These are phyloP conservation scores for Hybognathus amarus DNA, from an alignment of 2,797 vertebrate genomes.

Conservation along the genomic window DNA sequence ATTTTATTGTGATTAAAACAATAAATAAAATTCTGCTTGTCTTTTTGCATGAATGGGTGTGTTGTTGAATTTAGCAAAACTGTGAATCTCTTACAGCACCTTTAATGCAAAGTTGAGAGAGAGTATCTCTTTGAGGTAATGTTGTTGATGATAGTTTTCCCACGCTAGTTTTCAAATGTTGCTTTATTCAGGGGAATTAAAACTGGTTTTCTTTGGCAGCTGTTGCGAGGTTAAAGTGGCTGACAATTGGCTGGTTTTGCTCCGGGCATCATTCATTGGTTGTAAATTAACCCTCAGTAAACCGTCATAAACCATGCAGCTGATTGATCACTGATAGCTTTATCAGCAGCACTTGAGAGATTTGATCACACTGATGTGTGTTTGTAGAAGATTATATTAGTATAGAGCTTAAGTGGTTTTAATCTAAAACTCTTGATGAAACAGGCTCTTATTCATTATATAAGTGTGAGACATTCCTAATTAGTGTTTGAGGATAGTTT, in stretches of 20 bases:
- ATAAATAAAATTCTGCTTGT: too few species aligned
- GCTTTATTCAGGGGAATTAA: slow-evolving; percentile 18
- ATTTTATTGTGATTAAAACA: background rate
- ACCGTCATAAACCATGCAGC: background rate
- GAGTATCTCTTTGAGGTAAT: background rate
- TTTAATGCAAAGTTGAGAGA: background rate
- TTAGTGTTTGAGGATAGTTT: background rate
- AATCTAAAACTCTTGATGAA: slow-evolving; percentile 13
- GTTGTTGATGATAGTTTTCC: slow-evolving; percentile 13
- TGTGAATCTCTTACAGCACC: background rate
- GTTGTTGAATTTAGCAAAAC: background rate
- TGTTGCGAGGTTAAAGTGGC: background rate
- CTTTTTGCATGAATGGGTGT: background rate
- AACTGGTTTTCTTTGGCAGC: slow-evolving; percentile 42
- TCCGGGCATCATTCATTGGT: background rate
- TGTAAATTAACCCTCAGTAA: background rate
- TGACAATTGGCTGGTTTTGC: slow-evolving; percentile 33
- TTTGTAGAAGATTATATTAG: background rate
- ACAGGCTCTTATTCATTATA: background rate
- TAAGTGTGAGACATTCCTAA: background rate
- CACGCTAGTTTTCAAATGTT: slow-evolving; percentile 16
- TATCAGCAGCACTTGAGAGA: background rate
- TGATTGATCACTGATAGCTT: slow-evolving; percentile 11
- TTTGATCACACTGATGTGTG: background rate
- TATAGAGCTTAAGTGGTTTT: background rate